Conservation (phyloP, 1,140 invertebrate species). For the Penaeus vannamei region DNA sequence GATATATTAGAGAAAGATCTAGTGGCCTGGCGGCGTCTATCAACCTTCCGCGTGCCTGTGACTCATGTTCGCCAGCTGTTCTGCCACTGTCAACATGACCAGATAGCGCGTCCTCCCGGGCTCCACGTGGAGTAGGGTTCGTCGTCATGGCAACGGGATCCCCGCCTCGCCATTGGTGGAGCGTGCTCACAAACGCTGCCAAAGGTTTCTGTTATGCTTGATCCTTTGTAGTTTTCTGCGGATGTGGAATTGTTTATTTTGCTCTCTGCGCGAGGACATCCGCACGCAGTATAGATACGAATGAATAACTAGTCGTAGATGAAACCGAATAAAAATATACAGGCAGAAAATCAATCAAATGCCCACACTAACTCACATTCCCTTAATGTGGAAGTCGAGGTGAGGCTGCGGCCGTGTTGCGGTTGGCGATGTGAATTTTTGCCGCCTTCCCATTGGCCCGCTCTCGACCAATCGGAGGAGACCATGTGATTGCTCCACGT, state of each 20-base stretch:
- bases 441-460: background rate
- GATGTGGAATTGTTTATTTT: no score
- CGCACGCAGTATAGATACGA: no score
- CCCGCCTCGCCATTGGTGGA: slow-evolving; percentile 37
- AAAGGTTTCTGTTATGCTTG: background rate
- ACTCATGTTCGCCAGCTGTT: slow-evolving; percentile 52
- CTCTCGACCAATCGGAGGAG: background rate
- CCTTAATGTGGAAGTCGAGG: background rate
- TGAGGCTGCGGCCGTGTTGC: slow-evolving; percentile 36
- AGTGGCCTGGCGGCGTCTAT: slow-evolving; percentile 31
- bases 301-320: no score
- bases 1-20: slow-evolving; percentile 33
- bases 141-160: slow-evolving; percentile 24
- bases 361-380: no score
- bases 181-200: background rate
- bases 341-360: no score
- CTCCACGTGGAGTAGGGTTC: slow-evolving; percentile 39
- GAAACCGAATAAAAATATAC: no score
- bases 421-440: slow-evolving; percentile 41
- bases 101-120: slow-evolving; percentile 13
- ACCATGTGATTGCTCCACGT: slow-evolving; percentile 46
- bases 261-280: no score
- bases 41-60: slow-evolving; percentile 37
- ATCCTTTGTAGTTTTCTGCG: no score
- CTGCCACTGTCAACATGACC: slow-evolving; percentile 52